Evolutionary conservation across 1,140 invertebrate species (phyloP), one percentile per base, ranked within the genome.

Genomic region (Nylanderia fulva): DNA sequence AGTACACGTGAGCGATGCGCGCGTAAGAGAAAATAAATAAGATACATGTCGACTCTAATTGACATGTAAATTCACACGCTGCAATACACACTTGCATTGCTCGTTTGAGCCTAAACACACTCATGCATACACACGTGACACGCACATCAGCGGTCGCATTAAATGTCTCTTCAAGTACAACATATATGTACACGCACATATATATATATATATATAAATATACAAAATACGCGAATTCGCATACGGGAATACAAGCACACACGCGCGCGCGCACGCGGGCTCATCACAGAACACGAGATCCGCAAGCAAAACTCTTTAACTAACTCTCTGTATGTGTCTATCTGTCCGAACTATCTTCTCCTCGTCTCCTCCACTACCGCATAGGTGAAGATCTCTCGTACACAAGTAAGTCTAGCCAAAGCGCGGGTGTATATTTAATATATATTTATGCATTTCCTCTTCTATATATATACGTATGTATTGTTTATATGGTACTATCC

Each of bases 331-430:
- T 82, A 89, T 94, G 90, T 94, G 91, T 95, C 92, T 95, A 93
- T 94, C 88, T 94, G 93, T 93, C 93, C 92, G 92, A 93, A 92
- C 64, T 90, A 80, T 91, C 91, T 90, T 90, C 90, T 92, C 90
- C 91, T 93, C 92, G 91, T 94, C 77, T 82, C 92, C 91, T 94
- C 92, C 91, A 92, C 91, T 90, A 91, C 92, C 87, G 91, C 93
- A 88, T 93, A 95, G 94, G 94, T 94, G 94, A 95, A 89, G 94
- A 94, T 93, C 94, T 93, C 94, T 93, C 93, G 90, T 94, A 94
- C 75, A 52, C 93, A 95, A 94, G 94, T 95, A 95, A 95, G 94
- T 94, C 90, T 54, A 84, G 87, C 74, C 61, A 72, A 60, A 72
- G 80, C 84, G 71, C 90, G 85, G 83, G 61, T 87, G 66, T 89